Percentiles rank a stretch among this genome's conserved stretches.
Conservation (phyloP, 1,140 invertebrate species). For the Brachionus plicatilis region DNA sequence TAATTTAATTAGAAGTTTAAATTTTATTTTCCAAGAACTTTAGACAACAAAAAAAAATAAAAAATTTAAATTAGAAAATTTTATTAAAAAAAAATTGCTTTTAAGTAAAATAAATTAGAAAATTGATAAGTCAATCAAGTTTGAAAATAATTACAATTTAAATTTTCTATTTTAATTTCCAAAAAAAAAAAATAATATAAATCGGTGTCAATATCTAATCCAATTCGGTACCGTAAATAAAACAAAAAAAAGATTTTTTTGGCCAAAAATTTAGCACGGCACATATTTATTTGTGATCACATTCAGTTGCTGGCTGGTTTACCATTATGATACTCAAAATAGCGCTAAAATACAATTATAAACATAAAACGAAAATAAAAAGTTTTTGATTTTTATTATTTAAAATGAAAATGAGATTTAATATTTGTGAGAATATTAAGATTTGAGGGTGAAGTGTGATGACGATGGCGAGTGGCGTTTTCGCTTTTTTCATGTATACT, state of each 20-base stretch:
- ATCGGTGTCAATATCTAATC: not conserved
- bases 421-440: not conserved
- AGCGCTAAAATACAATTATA: not conserved
- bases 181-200: not conserved
- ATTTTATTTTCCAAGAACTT: too few relatives aligned
- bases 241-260: not conserved
- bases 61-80: not conserved
- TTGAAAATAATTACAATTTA: not conserved
- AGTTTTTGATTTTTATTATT: not conserved
- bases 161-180: not conserved
- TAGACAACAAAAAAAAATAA: not conserved
- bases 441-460: not conserved
- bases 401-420: constrained; percentile 30
- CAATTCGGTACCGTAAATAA: not conserved
- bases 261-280: constrained; percentile 1
- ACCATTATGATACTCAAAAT: not conserved
- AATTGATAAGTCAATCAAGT: not conserved
- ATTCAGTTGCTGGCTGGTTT: not conserved
- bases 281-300: not conserved
- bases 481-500: not conserved
- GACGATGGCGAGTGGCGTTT: not conserved
- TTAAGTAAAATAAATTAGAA: not conserved
- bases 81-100: not conserved
- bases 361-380: not conserved
- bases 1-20: too few relatives aligned